These are phyloP conservation scores for Tarsius wallacei DNA, from an alignment of 2,797 vertebrate species.

Conservation along the genomic window DNA sequence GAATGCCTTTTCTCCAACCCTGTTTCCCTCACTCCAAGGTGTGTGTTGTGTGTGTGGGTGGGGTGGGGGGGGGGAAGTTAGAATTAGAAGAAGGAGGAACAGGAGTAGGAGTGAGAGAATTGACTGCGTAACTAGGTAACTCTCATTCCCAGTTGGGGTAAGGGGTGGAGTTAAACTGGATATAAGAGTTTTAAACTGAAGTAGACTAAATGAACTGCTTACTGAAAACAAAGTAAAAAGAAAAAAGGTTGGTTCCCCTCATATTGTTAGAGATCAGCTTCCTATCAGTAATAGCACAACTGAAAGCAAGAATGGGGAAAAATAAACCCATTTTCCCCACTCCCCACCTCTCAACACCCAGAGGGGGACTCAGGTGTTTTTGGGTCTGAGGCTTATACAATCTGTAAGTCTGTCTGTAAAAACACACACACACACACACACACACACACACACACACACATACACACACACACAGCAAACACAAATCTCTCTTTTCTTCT, in stretches of 20 bases:
- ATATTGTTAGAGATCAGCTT: conserved; percentile 8
- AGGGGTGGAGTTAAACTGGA: neutral
- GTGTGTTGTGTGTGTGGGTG: too few relatives aligned
- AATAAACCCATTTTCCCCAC: neutral
- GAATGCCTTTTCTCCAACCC: neutral
- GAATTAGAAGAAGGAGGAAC: neutral
- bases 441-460: neutral
- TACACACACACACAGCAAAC: neutral
- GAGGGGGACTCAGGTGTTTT: neutral
- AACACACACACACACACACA: neutral
- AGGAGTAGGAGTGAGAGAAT: neutral
- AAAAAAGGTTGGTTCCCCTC: neutral
- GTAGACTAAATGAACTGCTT: conserved; percentile 10
- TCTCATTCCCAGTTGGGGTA: neutral
- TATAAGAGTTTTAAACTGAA: conserved; percentile 31
- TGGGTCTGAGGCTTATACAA: neutral
- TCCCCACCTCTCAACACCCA: neutral
- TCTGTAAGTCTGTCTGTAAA: neutral
- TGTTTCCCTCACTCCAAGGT: neutral
- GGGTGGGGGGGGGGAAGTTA: neutral
- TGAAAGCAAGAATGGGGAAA: neutral
- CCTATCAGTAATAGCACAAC: neutral
- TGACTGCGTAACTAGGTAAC: neutral
- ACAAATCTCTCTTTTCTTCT: neutral
- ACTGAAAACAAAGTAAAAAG: conserved; percentile 46